These are phyloP conservation scores for Holcopasites calliopsidis DNA, from an alignment of 1,140 invertebrate species.

Conservation along the genomic window DNA sequence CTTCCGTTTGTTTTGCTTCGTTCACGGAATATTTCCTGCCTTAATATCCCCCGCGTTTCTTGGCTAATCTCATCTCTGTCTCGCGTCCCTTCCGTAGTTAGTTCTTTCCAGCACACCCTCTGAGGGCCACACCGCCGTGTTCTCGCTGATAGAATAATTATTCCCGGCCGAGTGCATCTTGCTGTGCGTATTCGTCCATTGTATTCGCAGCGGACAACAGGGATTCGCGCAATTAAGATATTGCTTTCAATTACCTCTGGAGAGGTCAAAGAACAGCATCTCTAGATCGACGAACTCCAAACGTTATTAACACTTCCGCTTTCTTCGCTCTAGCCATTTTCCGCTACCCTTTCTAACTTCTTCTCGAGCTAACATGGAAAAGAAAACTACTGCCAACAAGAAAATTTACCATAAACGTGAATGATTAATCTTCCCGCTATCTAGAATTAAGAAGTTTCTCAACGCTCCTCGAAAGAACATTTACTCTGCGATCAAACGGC, in stretches of 20 bases:
- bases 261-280: neutral
- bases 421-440: conserved; percentile 25
- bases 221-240: conserved; percentile 10
- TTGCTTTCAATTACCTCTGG: neutral
- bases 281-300: neutral
- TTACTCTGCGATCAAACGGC: neutral
- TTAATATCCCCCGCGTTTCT: neutral
- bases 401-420: neutral
- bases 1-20: neutral
- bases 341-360: no score
- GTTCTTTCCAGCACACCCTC: neutral
- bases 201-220: neutral
- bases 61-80: neutral
- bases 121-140: neutral
- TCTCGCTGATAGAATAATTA: neutral
- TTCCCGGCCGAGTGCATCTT: neutral
- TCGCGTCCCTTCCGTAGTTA: neutral
- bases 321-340: no score
- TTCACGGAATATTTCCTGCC: neutral
- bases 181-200: neutral
- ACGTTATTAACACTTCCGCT: neutral
- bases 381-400: no score
- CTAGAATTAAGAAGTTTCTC: no score
- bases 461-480: no score
- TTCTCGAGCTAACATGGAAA: no score